Evolutionary conservation across 2,797 vertebrate species (phyloP).

Genomic region (Muscicapa comitata): DNA sequence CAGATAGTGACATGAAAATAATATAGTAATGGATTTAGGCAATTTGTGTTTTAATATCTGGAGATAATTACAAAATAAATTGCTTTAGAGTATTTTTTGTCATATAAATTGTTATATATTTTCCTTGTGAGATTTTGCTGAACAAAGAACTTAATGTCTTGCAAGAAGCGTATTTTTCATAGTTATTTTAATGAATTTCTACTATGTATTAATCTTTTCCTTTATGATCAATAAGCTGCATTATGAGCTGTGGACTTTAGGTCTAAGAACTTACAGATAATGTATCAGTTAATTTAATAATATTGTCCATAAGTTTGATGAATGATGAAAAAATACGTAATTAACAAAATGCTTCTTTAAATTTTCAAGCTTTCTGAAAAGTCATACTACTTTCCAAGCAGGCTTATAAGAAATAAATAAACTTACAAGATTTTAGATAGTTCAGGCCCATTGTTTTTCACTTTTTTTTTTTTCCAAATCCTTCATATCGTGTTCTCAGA

Average conservation of each 20-base stretch:
- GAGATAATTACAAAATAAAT: neutral
- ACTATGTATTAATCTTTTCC: neutral
- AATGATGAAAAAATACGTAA: neutral
- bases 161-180: neutral
- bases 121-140: neutral
- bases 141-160: neutral
- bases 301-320: neutral
- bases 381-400: slow-evolving; percentile 22
- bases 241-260: neutral
- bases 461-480: neutral
- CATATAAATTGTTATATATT: neutral
- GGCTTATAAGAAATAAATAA: slow-evolving; percentile 50
- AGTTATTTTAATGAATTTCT: neutral
- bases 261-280: neutral
- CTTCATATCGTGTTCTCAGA: slow-evolving; percentile 63
- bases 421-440: neutral
- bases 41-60: neutral
- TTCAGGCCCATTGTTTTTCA: slow-evolving; percentile 15
- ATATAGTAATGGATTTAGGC: neutral
- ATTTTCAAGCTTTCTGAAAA: slow-evolving; percentile 1
- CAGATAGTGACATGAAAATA: neutral
- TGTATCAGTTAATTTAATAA: neutral
- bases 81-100: neutral
- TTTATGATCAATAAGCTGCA: neutral
- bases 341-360: neutral